Percentiles rank a stretch among this genome's conserved stretches.
Conservation (phyloP, 2,888 invertebrate genomes). For the Ctena decussata region DNA sequence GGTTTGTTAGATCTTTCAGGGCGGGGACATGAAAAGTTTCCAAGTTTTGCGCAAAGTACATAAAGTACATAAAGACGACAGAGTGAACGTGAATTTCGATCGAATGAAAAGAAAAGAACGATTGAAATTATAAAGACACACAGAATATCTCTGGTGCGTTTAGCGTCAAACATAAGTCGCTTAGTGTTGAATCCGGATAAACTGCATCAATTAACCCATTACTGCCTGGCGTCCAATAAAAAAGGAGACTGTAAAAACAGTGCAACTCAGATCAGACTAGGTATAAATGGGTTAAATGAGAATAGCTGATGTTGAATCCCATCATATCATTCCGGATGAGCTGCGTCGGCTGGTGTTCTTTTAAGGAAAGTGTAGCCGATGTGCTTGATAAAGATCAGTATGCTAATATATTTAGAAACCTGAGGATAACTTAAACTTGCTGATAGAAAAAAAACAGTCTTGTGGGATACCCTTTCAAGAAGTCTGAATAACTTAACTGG, state of each 20-base stretch:
- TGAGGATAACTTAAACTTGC: not conserved
- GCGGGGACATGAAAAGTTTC: slow-evolving; percentile 42
- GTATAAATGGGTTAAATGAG: too few species aligned
- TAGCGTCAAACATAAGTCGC: not conserved
- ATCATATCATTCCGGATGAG: slow-evolving; percentile 28
- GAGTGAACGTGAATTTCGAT: not conserved
- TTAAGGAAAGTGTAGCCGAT: slow-evolving; percentile 43
- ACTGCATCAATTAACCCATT: too few species aligned
- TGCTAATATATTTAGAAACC: not conserved
- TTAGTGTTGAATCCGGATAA: too few species aligned
- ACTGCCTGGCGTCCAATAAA: too few species aligned
- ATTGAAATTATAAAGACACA: not conserved
- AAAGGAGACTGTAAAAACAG: too few species aligned
- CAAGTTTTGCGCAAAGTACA: slow-evolving; percentile 29
- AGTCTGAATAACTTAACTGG: slow-evolving; percentile 11
- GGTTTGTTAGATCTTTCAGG: not conserved
- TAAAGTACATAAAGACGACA: not conserved
- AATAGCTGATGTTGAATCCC: slow-evolving; percentile 27
- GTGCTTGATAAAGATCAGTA: not conserved
- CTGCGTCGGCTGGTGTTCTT: slow-evolving; percentile 31
- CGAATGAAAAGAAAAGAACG: not conserved
- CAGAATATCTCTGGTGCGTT: too few species aligned
- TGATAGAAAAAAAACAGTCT: not conserved
- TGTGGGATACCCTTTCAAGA: not conserved
- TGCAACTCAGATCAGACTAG: too few species aligned